Evolutionary conservation across 1,140 invertebrate genomes (phyloP).

Genomic region (Drosophila asahinai): DNA sequence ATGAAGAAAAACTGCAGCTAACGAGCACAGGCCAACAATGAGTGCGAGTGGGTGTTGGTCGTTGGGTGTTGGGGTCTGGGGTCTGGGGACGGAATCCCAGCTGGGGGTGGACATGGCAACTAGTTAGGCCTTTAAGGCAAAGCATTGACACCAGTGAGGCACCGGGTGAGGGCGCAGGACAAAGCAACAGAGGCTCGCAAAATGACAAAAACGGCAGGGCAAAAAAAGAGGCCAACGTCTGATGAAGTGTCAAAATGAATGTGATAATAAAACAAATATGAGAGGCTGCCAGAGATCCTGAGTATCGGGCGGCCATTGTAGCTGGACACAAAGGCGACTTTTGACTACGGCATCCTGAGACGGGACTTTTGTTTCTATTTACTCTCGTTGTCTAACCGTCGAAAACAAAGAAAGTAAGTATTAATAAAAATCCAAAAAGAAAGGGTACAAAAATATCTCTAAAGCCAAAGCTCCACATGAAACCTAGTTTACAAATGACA

Average conservation of each 20-base stretch:
- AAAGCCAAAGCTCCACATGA: not conserved
- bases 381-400: constrained; percentile 20
- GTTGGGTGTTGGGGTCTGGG: not conserved
- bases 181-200: constrained; percentile 66
- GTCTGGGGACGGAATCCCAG: not conserved
- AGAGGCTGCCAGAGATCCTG: constrained; percentile 20
- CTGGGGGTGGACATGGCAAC: constrained; percentile 25
- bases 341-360: constrained; percentile 44
- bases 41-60: constrained; percentile 7
- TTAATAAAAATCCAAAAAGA: not conserved
- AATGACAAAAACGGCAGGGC: constrained; percentile 28
- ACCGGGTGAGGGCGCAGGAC: constrained; percentile 23
- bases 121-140: constrained; percentile 77
- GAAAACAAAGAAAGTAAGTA: not conserved
- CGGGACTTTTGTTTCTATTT: constrained; percentile 63
- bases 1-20: constrained; percentile 65
- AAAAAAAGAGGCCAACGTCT: constrained; percentile 71
- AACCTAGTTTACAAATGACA: not conserved
- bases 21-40: constrained; percentile 75
- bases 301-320: constrained; percentile 41
- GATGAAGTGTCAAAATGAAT: constrained; percentile 84
- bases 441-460: not conserved
- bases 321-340: constrained; percentile 58
- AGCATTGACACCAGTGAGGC: constrained; percentile 73
- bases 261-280: constrained; percentile 80